phyloP scores from a whole-genome alignment of 2,797 vertebrate species.

The Melanotaenia pygmaea region DNA sequence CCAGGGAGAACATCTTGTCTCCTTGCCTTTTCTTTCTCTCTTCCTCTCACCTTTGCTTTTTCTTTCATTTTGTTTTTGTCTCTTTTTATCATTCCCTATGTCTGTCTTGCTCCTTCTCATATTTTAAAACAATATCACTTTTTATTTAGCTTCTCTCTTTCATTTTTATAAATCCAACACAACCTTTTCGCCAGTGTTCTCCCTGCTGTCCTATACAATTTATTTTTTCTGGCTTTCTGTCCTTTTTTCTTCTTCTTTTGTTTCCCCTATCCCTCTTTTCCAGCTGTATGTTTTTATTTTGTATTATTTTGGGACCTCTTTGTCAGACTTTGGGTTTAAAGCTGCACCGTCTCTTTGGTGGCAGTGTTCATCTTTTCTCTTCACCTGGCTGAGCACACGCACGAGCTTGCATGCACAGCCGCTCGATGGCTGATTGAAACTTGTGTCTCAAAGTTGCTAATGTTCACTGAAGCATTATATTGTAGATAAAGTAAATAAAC shows the following conservation, averaged over 20 bases:
- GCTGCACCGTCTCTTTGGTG: slow-evolving; percentile 54
- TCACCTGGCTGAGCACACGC: slow-evolving; percentile 75
- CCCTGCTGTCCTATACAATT: slow-evolving; percentile 44
- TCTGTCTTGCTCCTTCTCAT: slow-evolving; percentile 33
- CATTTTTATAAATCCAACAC: slow-evolving; percentile 38
- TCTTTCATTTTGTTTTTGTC: slow-evolving; percentile 60
- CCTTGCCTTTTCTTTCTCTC: slow-evolving; percentile 64
- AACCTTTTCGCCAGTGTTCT: slow-evolving; percentile 26
- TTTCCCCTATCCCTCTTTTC: slow-evolving; percentile 30
- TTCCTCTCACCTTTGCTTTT: slow-evolving; percentile 38
- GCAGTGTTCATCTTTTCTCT: slow-evolving; percentile 67
- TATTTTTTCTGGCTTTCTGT: slow-evolving; percentile 52
- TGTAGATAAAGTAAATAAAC: slow-evolving; percentile 99
- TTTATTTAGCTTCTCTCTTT: slow-evolving; percentile 51
- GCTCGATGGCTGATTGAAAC: slow-evolving; percentile 90
- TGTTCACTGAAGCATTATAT: slow-evolving; percentile 97
- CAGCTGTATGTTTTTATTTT: slow-evolving; percentile 63
- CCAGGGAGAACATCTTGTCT: slow-evolving; percentile 77
- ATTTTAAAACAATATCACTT: slow-evolving; percentile 45
- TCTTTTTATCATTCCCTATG: slow-evolving; percentile 52
- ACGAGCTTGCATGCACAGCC: slow-evolving; percentile 54
- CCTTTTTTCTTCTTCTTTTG: slow-evolving; percentile 42
- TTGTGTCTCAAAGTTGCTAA: slow-evolving; percentile 92
- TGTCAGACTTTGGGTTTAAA: slow-evolving; percentile 61
- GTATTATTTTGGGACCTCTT: slow-evolving; percentile 71